These are phyloP conservation scores for Chaenocephalus aceratus DNA, from an alignment of 2,113 vertebrate species.

Conservation along the genomic window DNA sequence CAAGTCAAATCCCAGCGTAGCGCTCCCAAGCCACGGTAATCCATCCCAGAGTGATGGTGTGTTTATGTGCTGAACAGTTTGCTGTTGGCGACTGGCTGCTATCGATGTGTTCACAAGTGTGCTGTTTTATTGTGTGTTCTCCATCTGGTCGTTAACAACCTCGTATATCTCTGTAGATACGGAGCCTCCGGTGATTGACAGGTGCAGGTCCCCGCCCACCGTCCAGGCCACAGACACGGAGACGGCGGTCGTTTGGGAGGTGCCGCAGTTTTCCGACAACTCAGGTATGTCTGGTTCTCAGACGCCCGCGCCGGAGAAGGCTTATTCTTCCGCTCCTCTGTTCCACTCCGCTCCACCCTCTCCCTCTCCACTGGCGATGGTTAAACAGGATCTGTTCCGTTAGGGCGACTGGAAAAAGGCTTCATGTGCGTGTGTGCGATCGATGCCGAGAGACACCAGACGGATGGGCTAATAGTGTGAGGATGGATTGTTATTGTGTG, in stretches of 20 bases:
- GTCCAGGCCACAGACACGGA: conserved; percentile 85
- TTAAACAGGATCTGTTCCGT: conserved; percentile 70
- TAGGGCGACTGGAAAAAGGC: conserved; percentile 64
- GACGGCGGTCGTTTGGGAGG: conserved; percentile 88
- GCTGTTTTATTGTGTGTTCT: background rate
- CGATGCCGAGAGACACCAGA: conserved; percentile 25
- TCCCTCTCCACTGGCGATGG: conserved; percentile 57
- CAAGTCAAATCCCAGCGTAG: conserved; percentile 15
- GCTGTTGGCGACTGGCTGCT: too few relatives aligned
- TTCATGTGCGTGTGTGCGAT: conserved; percentile 10
- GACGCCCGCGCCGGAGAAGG: conserved; percentile 32
- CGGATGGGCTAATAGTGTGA: conserved; percentile 4
- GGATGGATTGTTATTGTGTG: conserved; percentile 25
- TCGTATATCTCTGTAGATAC: conserved; percentile 82
- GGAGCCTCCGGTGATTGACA: conserved; percentile 95
- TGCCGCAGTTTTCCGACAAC: conserved; percentile 98
- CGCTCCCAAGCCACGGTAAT: background rate
- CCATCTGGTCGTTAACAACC: background rate
- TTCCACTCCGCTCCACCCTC: conserved; percentile 56
- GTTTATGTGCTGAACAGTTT: background rate
- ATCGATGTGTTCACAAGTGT: conserved; percentile 2
- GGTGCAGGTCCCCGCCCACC: conserved; percentile 92
- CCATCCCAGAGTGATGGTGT: background rate
- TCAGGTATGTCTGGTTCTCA: conserved; percentile 87
- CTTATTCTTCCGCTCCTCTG: conserved; percentile 59